Percentiles rank a stretch among this genome's conserved stretches.
Conservation (phyloP, 2,113 vertebrate species). For the Albula goreensis region DNA sequence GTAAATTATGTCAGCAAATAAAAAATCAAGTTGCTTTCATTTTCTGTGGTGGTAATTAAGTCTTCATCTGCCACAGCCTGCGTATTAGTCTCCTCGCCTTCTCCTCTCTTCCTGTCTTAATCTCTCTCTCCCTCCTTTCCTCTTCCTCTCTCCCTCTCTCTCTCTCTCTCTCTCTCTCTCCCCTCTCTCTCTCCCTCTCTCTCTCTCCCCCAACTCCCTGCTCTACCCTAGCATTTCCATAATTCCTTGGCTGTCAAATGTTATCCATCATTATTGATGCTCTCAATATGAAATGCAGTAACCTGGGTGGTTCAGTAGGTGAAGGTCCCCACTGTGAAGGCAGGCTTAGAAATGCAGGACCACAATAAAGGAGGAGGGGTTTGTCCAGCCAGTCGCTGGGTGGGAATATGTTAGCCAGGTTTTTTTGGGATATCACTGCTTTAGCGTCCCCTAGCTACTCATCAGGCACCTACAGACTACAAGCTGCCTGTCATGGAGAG, state of each 20-base stretch:
- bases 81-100: background rate
- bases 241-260: background rate
- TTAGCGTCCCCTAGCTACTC: no score
- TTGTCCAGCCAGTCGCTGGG: no score
- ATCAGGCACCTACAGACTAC: no score
- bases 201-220: background rate
- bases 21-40: background rate
- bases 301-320: no score
- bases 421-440: no score
- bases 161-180: background rate
- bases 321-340: no score
- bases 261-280: no score
- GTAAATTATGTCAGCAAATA: background rate
- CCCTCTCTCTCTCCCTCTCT: background rate
- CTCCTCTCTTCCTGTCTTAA: background rate
- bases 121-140: conserved; percentile 7
- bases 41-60: background rate
- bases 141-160: background rate
- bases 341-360: no score
- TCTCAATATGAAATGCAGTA: no score
- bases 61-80: background rate
- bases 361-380: no score
- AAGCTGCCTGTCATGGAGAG: no score
- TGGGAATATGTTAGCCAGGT: no score
- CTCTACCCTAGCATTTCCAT: background rate